A percentile compares a stretch with the other conserved stretches of the same genome.
phyloP scores from a whole-genome alignment of 35 echinoderm and acorn worm genomes.

The Strongylocentrotus purpuratus region DNA sequence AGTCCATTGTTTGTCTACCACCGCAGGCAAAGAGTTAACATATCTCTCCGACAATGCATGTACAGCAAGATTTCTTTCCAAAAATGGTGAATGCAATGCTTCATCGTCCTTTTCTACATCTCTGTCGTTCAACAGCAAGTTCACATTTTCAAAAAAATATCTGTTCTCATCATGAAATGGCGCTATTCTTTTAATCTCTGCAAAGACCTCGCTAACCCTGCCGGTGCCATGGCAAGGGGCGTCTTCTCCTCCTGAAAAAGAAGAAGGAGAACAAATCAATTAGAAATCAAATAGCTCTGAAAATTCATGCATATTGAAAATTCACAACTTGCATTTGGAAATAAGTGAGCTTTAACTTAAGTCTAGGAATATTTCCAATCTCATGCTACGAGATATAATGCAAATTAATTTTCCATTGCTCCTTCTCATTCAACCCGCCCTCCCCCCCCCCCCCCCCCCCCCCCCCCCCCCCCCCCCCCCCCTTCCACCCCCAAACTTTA shows the following conservation, averaged over 20 bases:
- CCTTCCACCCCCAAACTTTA: no score
- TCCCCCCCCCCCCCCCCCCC: no score
- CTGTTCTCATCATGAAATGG: neutral
- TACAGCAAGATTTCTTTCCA: no score
- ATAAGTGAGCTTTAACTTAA: neutral
- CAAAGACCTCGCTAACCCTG: constrained; percentile 60
- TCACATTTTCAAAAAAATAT: neutral
- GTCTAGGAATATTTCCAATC: neutral
- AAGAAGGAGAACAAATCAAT: neutral
- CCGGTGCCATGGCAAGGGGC: constrained; percentile 63
- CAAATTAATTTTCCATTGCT: neutral
- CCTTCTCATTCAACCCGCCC: no score
- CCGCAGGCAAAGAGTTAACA: no score
- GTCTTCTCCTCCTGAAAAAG: constrained; percentile 78
- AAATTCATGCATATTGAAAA: no score
- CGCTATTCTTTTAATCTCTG: constrained; percentile 39
- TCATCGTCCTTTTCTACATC: no score
- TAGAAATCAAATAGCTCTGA: no score
- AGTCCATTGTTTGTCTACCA: no score
- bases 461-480: no score
- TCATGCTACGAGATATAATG: neutral
- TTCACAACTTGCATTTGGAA: neutral
- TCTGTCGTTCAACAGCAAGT: neutral
- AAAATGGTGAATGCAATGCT: no score
- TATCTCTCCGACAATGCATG: no score